Conservation (phyloP, 1,140 invertebrate genomes). For the Zaprionus gabonicus region DNA sequence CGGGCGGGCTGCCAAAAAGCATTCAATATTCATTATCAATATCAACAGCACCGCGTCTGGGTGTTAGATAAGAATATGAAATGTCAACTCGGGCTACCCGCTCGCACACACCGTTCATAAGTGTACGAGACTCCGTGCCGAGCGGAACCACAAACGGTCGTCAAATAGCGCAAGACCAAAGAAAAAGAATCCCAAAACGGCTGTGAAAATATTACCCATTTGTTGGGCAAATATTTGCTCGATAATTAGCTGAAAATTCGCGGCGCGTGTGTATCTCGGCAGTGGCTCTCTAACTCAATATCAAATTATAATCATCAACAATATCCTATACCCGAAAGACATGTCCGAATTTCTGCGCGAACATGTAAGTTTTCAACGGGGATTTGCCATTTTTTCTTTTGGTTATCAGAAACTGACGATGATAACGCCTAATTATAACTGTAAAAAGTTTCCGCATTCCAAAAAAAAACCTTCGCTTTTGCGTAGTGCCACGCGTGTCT, state of each 20-base stretch:
- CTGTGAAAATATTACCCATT: constrained; percentile 69
- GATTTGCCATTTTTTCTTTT: not conserved
- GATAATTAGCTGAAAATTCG: constrained; percentile 49
- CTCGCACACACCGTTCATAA: constrained; percentile 48
- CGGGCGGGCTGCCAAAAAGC: constrained; percentile 61
- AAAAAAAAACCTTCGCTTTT: not conserved
- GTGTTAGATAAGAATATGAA: constrained; percentile 60
- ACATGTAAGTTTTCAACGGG: constrained; percentile 60
- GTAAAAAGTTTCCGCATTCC: constrained; percentile 19
- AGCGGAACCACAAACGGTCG: constrained; percentile 45
- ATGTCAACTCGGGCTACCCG: constrained; percentile 42
- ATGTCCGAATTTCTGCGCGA: constrained; percentile 73
- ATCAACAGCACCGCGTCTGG: constrained; percentile 30
- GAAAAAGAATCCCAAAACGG: constrained; percentile 38
- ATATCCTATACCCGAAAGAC: constrained; percentile 10
- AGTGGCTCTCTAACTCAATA: constrained; percentile 16
- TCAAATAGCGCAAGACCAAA: constrained; percentile 13
- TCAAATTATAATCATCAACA: constrained; percentile 23
- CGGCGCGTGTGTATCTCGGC: constrained; percentile 41
- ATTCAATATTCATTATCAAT: constrained; percentile 75
- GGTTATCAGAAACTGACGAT: constrained; percentile 54
- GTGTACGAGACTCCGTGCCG: constrained; percentile 59
- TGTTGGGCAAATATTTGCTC: constrained; percentile 64
- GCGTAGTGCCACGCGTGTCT: constrained; percentile 23
- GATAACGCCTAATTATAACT: constrained; percentile 45